phyloP scores from a whole-genome alignment of 1,140 invertebrate species.

The Neodiprion virginianus region DNA sequence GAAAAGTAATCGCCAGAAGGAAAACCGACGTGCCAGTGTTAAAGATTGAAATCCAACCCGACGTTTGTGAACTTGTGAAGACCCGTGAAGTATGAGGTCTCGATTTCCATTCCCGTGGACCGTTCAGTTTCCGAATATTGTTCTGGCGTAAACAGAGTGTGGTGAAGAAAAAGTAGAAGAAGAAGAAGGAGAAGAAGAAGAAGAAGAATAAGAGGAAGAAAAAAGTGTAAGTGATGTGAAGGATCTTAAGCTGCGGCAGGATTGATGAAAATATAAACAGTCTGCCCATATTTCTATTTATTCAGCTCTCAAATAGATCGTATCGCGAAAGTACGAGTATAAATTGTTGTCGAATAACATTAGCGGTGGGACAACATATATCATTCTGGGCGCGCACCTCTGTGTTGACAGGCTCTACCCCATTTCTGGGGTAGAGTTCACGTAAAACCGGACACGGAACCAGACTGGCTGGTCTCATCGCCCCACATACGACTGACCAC shows the following conservation, averaged over 20 bases:
- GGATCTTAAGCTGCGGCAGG: neutral
- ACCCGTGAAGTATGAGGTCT: too few species aligned
- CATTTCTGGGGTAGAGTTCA: slow-evolving; percentile 56
- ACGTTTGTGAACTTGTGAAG: too few species aligned
- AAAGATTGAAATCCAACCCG: too few species aligned
- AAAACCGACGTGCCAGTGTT: too few species aligned
- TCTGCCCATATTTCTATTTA: neutral
- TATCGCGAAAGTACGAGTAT: slow-evolving; percentile 45
- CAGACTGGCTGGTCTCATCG: slow-evolving; percentile 42
- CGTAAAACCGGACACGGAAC: slow-evolving; percentile 37
- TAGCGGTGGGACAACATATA: slow-evolving; percentile 54
- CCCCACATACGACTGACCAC: slow-evolving; percentile 47
- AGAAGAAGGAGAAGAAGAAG: neutral
- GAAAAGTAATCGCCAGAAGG: too few species aligned
- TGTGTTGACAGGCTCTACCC: slow-evolving; percentile 59
- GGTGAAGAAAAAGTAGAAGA: too few species aligned
- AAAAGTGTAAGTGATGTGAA: neutral
- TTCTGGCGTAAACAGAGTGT: too few species aligned
- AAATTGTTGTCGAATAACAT: slow-evolving; percentile 61
- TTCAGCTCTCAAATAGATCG: slow-evolving; percentile 35
- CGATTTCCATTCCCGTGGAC: too few species aligned
- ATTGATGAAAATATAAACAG: slow-evolving; percentile 6
- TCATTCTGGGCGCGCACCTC: slow-evolving; percentile 55
- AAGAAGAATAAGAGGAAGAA: neutral
- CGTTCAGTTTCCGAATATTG: too few species aligned